phyloP scores from a whole-genome alignment of 2,888 invertebrate species.

The Megastigmus dorsalis region DNA sequence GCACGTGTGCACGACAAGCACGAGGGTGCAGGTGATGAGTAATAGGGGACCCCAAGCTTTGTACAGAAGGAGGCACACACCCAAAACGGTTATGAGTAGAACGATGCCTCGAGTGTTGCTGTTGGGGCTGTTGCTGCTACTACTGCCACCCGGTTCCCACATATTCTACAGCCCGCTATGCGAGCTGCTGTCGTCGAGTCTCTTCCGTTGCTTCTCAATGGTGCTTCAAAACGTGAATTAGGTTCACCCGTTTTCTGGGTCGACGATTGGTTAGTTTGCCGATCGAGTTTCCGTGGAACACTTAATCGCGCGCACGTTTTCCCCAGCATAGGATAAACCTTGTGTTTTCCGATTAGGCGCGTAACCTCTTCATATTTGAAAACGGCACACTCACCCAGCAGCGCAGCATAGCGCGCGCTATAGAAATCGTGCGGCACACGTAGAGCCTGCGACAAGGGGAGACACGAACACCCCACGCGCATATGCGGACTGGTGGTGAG shows the following conservation, averaged over 20 bases:
- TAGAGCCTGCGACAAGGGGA: too few species aligned
- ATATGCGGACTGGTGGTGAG: not conserved
- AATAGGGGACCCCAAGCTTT: constrained; percentile 68
- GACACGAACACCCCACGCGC: not conserved
- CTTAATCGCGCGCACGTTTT: constrained; percentile 6
- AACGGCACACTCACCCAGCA: constrained; percentile 6
- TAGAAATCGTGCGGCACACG: too few species aligned
- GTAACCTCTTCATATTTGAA: constrained; percentile 38
- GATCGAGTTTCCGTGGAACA: not conserved
- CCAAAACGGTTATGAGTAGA: constrained; percentile 67
- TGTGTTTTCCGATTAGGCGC: not conserved
- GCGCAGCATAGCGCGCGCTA: not conserved
- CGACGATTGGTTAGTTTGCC: constrained; percentile 4
- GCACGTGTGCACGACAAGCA: constrained; percentile 66
- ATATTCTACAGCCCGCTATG: constrained; percentile 44
- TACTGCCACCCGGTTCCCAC: constrained; percentile 45
- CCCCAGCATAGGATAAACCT: constrained; percentile 5
- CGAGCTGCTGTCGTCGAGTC: constrained; percentile 36
- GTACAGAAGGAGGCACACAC: constrained; percentile 66
- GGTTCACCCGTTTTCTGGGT: not conserved
- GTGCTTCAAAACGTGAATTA: not conserved
- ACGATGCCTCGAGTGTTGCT: constrained; percentile 61
- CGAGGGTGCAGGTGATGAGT: constrained; percentile 61
- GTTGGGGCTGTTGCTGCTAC: constrained; percentile 4
- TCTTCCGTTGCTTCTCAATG: not conserved